Percentiles rank a stretch among this genome's conserved stretches.
These are phyloP conservation scores for Cherax quadricarinatus DNA, from an alignment of 1,140 invertebrate genomes.

Conservation along the genomic window DNA sequence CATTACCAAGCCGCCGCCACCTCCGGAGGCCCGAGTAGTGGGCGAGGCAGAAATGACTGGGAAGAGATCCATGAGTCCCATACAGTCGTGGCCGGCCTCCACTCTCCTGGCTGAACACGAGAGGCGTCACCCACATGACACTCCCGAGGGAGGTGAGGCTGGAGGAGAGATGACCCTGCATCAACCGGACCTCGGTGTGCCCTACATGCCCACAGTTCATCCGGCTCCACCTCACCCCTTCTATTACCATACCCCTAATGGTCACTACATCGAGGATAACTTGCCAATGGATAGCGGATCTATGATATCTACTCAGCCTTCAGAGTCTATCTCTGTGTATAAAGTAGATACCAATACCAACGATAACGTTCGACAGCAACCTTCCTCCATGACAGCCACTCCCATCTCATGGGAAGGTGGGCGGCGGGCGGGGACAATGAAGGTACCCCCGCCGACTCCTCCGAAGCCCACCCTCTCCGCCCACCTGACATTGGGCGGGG, in stretches of 20 bases:
- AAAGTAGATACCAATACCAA: constrained; percentile 63
- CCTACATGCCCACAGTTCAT: constrained; percentile 60
- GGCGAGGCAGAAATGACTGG: constrained; percentile 58
- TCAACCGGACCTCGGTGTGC: constrained; percentile 72
- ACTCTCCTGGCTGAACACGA: constrained; percentile 82
- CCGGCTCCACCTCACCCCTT: constrained; percentile 69
- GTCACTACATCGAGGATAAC: constrained; percentile 73
- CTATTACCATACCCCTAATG: constrained; percentile 73
- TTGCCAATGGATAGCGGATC: constrained; percentile 72
- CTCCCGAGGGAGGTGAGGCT: constrained; percentile 33
- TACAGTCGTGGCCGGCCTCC: constrained; percentile 81
- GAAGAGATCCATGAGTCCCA: constrained; percentile 79
- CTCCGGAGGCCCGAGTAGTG: constrained; percentile 56
- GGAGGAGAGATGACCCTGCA: constrained; percentile 43
- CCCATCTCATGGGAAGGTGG: constrained; percentile 64
- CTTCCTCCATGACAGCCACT: constrained; percentile 62
- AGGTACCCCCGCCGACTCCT: constrained; percentile 68
- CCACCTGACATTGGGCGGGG: constrained; percentile 53
- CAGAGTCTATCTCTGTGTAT: constrained; percentile 70
- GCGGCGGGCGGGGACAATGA: constrained; percentile 56
- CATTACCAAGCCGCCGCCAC: constrained; percentile 70
- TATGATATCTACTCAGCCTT: constrained; percentile 72
- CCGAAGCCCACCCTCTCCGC: constrained; percentile 68
- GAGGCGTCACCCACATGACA: constrained; percentile 73
- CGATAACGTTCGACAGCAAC: constrained; percentile 61